These are phyloP conservation scores for Cyclura pinguis DNA, from an alignment of 2,797 vertebrate genomes.

Conservation along the genomic window DNA sequence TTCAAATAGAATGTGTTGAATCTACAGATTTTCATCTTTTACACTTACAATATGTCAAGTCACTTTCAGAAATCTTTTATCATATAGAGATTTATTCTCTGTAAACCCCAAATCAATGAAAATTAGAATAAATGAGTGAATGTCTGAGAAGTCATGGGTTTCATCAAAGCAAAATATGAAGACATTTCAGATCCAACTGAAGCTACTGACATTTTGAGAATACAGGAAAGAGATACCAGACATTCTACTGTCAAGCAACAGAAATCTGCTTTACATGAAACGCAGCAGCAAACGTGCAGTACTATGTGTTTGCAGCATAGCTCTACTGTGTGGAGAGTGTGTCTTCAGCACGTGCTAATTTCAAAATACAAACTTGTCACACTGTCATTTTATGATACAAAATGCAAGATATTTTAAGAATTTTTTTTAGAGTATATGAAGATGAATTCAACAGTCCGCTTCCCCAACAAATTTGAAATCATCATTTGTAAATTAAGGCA, in stretches of 20 bases:
- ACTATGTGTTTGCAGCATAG: background rate
- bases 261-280: background rate
- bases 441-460: background rate
- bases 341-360: background rate
- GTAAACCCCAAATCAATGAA: background rate
- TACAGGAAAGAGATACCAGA: background rate
- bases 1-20: background rate
- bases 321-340: background rate
- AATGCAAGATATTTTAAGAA: background rate
- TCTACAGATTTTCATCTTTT: background rate
- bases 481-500: background rate
- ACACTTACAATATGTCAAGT: background rate
- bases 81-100: background rate
- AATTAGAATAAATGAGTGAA: background rate
- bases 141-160: background rate
- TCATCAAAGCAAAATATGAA: background rate
- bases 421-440: background rate
- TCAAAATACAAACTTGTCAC: background rate
- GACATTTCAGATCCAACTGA: constrained; percentile 10
- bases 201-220: constrained; percentile 12
- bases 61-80: background rate
- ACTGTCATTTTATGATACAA: background rate
- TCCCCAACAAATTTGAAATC: too few relatives aligned
- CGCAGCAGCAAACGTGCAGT: background rate
- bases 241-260: background rate